Evolutionary conservation across 1,140 invertebrate genomes (phyloP).

Genomic region (Drosophila pandora): DNA sequence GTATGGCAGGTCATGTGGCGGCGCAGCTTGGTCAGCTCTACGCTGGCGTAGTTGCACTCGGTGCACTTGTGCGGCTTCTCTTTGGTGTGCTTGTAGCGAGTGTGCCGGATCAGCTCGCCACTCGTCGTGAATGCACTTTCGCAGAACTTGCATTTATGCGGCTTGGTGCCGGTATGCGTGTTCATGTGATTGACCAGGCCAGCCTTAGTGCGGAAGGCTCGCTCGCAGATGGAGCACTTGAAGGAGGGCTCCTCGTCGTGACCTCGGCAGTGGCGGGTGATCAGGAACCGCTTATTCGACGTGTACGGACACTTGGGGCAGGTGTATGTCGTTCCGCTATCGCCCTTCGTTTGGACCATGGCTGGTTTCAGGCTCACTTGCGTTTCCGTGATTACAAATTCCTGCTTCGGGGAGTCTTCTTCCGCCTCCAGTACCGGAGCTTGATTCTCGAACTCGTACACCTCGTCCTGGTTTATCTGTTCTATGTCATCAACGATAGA

Average conservation of each 20-base stretch:
- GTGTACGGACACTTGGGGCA: constrained; percentile 96
- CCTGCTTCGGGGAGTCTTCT: constrained; percentile 69
- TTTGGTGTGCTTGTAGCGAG: constrained; percentile 96
- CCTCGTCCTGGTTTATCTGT: constrained; percentile 28
- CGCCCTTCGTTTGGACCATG: constrained; percentile 45
- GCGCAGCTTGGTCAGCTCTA: constrained; percentile 96
- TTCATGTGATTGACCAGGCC: constrained; percentile 98
- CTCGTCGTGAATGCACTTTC: constrained; percentile 97
- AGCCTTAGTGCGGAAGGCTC: constrained; percentile 97
- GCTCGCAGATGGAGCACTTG: constrained; percentile 95
- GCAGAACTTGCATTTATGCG: constrained; percentile 97
- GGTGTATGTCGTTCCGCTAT: constrained; percentile 88
- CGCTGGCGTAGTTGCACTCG: constrained; percentile 97
- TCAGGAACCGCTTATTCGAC: constrained; percentile 93
- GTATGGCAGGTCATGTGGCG: constrained; percentile 97
- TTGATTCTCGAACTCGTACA: constrained; percentile 84
- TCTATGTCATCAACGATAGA: constrained; percentile 24
- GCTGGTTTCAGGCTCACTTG: constrained; percentile 51
- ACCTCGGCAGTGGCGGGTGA: constrained; percentile 97
- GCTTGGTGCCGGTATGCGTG: constrained; percentile 97
- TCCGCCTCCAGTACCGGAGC: constrained; percentile 37
- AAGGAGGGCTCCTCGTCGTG: constrained; percentile 97
- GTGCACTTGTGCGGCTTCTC: constrained; percentile 98
- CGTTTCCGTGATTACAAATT: constrained; percentile 39
- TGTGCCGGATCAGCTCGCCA: constrained; percentile 96